Percentiles rank a stretch among this genome's conserved stretches.
Evolutionary conservation across 2,113 vertebrate genomes (phyloP).

Genomic region (Bettongia penicillata): DNA sequence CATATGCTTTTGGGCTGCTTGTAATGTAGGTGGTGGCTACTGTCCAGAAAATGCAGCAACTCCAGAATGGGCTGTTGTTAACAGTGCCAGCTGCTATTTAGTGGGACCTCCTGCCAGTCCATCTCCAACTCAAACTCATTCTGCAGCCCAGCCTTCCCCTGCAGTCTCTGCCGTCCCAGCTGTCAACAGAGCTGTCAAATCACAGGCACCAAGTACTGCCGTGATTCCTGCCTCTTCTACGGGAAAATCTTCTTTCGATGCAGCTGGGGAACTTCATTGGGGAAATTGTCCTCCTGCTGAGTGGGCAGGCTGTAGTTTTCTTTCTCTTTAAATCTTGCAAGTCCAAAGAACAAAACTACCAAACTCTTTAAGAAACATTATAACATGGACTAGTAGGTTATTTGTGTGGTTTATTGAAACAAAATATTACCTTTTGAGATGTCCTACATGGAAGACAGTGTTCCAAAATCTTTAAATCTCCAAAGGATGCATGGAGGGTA

Average conservation of each 20-base stretch:
- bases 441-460: conserved; percentile 82
- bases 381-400: conserved; percentile 79
- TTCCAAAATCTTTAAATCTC: conserved; percentile 80
- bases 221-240: conserved; percentile 78
- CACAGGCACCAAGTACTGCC: conserved; percentile 74
- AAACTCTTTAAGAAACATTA: conserved; percentile 92
- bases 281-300: conserved; percentile 96
- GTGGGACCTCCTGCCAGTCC: conserved; percentile 22
- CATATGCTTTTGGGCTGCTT: conserved; percentile 66
- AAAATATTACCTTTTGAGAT: conserved; percentile 81
- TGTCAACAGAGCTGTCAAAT: conserved; percentile 40
- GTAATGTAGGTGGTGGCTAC: conserved; percentile 59
- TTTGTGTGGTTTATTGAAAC: conserved; percentile 83
- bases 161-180: conserved; percentile 34
- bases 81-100: conserved; percentile 18
- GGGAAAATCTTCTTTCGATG: conserved; percentile 86
- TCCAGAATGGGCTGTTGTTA: conserved; percentile 25
- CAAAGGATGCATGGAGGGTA: conserved; percentile 65
- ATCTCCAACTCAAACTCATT: conserved; percentile 49
- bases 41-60: conserved; percentile 54
- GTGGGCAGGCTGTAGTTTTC: conserved; percentile 96
- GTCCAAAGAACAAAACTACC: conserved; percentile 99
- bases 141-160: conserved; percentile 68
- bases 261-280: conserved; percentile 95
- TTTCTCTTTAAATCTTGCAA: conserved; percentile 99